Evolutionary conservation across 2,113 vertebrate species (phyloP), one percentile per base, ranked within the genome.

Genomic region (Eolophus roseicapilla): DNA sequence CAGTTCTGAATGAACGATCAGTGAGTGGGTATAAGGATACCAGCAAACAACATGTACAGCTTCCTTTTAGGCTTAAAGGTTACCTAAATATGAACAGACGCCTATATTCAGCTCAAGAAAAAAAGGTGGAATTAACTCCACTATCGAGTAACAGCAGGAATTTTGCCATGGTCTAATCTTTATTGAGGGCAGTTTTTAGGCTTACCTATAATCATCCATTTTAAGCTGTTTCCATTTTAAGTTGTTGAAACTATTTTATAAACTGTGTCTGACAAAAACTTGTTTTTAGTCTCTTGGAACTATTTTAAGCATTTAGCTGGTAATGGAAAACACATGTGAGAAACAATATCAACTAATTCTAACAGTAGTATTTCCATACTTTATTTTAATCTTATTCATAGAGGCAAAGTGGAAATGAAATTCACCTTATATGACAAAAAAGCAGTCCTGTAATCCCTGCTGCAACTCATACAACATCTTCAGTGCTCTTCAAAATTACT

Each of bases 281-380:
- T 94, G 69, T 11, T 62, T 93, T 89, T 62, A 83, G 71, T 86
- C 68, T 95, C 64, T 82, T 90, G 70, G 73, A 96, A 86, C 79
- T 86, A 90, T 92, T 94, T 92, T 83, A 94, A 92, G 43, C 67
- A 83, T 81, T 86, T 88, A 90, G 41, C 28, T 78, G 33, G 85
- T 93, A 90, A 93, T 83, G 63, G 65, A 82, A 93, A 96, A 85
- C 90, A 93, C 63, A 91, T 93, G 91, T 64, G 76, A 94, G 79
- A 92, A 94, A 80, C 5, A 65, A 52, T 92, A 95, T 83, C 53
- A 90, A 92, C 60, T 93, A 81, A 86, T 92, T 88, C 65, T 50
- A 81, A 64, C 39, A 91, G 57, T 14, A 74, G 17, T 63, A 83
- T 67, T 94, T 80, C 82, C 50, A 86, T 92, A 86, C 33, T 90